Base-by-base conservation (phyloP, 2,888 invertebrate species). In the Eristalis pertinax region DNA sequence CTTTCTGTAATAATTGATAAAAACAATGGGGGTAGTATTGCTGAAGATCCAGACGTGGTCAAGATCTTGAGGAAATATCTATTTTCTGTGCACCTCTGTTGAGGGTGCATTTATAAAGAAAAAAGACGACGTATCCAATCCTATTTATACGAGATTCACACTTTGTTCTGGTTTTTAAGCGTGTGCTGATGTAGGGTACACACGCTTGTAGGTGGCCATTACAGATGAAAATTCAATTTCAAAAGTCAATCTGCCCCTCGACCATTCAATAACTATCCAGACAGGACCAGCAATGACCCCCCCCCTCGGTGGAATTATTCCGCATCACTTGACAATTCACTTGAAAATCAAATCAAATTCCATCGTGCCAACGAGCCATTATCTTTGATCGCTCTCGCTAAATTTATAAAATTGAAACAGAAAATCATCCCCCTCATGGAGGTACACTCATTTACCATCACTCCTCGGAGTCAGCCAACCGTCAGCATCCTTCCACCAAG, bases 401-500 rank as follows among this genome's bases (percentile, higher is more conserved):
- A 84, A 84, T 88, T 88, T 81, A 88, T 84, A 80, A 84, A 88
- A 88, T 88, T 88, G 88, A 88, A 88, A 87, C 76, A 80, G 87
- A 87, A 84, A 79, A 76, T 84, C 83, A 86, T 83, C 84, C 79
- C 83, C 60, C n/a, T 8, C 32, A 19, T 24, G 67, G 22, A 56
- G 35, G 11, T 32, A 64, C 56, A 67, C 56, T 79, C 86, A 86
- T 78, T 83, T 78, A 75, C 65, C 50, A n/a, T 75, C 78, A 74
- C 56, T 79, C 69, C 26, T 69, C 24, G 67, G 43, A 64, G 72
- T 72, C 74, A 32, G 64, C 58, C 82, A 75, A 67, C 72, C 29
- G 77, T 74, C 82, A 41, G 60, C 56, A 26, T 60, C 69, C 63
- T 22, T 38, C 43, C 72, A 78, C 58, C 74, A 35, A 67, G 60